Conservation (phyloP, 2,888 invertebrate genomes). For the Cerastoderma edule region DNA sequence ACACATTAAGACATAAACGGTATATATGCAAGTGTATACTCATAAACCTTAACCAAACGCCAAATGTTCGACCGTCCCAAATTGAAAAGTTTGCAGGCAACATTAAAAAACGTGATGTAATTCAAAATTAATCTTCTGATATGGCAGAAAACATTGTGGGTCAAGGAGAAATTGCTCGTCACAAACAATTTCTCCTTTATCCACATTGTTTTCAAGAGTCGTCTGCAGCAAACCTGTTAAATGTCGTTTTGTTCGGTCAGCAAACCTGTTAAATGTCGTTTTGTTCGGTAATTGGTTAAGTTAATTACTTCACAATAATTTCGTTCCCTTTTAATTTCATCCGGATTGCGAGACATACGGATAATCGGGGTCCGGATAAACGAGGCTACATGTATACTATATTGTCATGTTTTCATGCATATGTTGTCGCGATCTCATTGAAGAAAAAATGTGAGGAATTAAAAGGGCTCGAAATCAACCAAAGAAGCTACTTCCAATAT, state of each 20-base stretch:
- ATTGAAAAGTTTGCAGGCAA: not conserved
- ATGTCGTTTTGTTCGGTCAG: not conserved
- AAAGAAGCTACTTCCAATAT: not conserved
- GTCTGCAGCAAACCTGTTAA: not conserved
- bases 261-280: too few relatives aligned
- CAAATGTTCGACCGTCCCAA: not conserved
- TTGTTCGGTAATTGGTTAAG: too few relatives aligned
- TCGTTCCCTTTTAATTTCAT: too few relatives aligned
- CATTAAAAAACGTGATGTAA: not conserved
- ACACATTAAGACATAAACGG: too few relatives aligned
- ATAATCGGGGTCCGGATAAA: too few relatives aligned
- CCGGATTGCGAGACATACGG: too few relatives aligned
- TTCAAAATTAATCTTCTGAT: not conserved
- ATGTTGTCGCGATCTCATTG: too few relatives aligned
- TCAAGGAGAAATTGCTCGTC: not conserved
- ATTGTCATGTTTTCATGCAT: not conserved
- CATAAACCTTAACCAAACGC: too few relatives aligned
- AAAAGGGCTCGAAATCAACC: not conserved
- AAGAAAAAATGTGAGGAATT: not conserved
- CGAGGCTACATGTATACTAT: not conserved
- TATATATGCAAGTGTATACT: too few relatives aligned
- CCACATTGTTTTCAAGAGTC: constrained; percentile 2
- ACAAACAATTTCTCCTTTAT: constrained; percentile 9
- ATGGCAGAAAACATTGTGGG: not conserved
- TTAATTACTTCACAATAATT: too few relatives aligned